Evolutionary conservation across 2,797 vertebrate genomes (phyloP), one percentile per base, ranked within the genome.

Genomic region (Gastrophryne carolinensis): DNA sequence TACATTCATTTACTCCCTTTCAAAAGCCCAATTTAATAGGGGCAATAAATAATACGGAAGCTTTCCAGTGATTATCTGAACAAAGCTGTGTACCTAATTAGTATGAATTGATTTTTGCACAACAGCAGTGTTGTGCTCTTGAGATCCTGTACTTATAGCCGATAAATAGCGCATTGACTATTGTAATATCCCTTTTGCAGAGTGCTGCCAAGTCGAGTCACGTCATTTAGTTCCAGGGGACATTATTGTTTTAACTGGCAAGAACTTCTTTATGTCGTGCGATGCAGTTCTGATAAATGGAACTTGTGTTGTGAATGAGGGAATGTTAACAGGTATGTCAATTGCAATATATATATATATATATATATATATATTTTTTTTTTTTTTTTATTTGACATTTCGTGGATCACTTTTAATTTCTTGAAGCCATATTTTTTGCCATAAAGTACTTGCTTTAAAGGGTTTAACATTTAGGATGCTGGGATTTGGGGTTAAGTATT

Each of bases 301-400:
- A 39, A 85, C 82, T 75, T 91, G 91, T 35, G 77, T 83, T 35
- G 88, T 91, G 1, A 86, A 92, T 19, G 91, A 92, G 83, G 86
- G 88, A 79, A 89, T 89, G 89, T 82, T 92, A 73, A 92, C 91
- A 81, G 91, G 91, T 92, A 83, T 47, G 72, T n/a, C n/a, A n/a
- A n/a, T n/a, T n/a, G n/a, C n/a, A n/a, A n/a, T n/a, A n/a, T n/a
- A n/a, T n/a, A n/a, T n/a, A n/a, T n/a, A n/a, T n/a, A n/a, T n/a
- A n/a, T n/a, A n/a, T n/a, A n/a, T n/a, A n/a, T n/a, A n/a, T n/a
- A n/a, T n/a, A n/a, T n/a, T n/a, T n/a, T n/a, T n/a, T n/a, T n/a
- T n/a, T n/a, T n/a, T n/a, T n/a, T n/a, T n/a, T n/a, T n/a, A n/a
- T n/a, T n/a, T n/a, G n/a, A n/a, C n/a, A n/a, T n/a, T n/a, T n/a